Conservation (phyloP, 2,113 vertebrate species). For the Thomomys bottae region DNA sequence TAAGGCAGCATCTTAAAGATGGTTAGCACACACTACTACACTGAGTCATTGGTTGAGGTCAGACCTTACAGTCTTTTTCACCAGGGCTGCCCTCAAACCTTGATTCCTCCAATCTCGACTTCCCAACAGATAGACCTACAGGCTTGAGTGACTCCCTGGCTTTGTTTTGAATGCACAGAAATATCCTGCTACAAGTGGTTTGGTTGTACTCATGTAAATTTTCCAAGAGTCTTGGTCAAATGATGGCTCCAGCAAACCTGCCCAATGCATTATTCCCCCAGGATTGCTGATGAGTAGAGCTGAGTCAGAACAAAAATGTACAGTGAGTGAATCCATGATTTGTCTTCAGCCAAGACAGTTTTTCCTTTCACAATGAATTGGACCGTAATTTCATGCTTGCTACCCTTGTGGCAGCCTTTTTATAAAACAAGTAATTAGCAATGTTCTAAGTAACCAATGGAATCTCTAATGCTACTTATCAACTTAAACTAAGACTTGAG, state of each 20-base stretch:
- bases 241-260: neutral
- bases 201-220: neutral
- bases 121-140: too few species aligned
- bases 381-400: neutral
- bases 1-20: too few species aligned
- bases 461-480: neutral
- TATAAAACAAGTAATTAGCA: neutral
- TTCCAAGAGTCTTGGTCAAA: neutral
- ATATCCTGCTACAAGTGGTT: neutral
- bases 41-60: too few species aligned
- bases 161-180: neutral
- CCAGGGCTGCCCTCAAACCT: too few species aligned
- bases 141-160: too few species aligned
- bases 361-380: neutral
- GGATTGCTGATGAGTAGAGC: neutral
- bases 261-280: neutral
- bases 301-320: neutral
- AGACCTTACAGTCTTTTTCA: too few species aligned
- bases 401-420: neutral
- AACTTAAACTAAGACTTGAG: slow-evolving; percentile 28
- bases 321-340: neutral
- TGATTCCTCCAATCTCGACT: too few species aligned
- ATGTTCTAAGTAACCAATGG: neutral
- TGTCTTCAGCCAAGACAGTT: neutral
- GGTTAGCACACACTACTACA: too few species aligned